Evolutionary conservation across 2,888 invertebrate species (phyloP), one percentile per base, ranked within the genome.

Genomic region (Trachelus tabidus): DNA sequence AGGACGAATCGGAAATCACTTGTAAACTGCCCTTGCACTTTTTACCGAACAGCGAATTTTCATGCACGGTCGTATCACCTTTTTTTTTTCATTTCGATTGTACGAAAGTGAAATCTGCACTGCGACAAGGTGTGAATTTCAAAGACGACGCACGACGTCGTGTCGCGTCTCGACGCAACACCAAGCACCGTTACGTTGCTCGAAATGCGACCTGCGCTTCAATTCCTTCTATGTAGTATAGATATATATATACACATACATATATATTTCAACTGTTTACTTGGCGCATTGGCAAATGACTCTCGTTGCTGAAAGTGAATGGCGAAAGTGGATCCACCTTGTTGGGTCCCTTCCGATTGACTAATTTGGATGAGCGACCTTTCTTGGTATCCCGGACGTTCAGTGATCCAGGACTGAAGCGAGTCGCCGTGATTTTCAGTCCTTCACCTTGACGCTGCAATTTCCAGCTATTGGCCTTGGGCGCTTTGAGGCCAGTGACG

Each of bases 291-390:
- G 12, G 30, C 74, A 12, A 23, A n/a, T 9, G 74, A 74, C 74
- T 34, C 74, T 74, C 9, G 34, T 12, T 35, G 30, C 35, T 35
- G 35, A 74, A 81, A 81, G 82, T 79, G 79, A 80, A 73, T n/a
- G 79, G 85, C 83, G 83, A 84, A 86, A 86, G 87, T 79, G 79
- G 73, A 79, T 79, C 82, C 74, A 34, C n/a, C 74, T 30, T 34
- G 34, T 34, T 30, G 40, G 35, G 80, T 87, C 84, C 79, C 82
- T 87, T 87, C 87, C 84, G 84, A 78, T 82, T 81, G 33, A 79
- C 85, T 79, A 82, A 85, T 86, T 87, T 82, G 81, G 83, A 56
- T 56, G 56, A 56, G 56, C 23, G 56, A 56, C 56, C 56, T 56
- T 56, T 56, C 56, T 56, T 23, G 56, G 23, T 56, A 56, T 56